Conservation (phyloP, 2,797 vertebrate genomes). For the Crocodylus rhombifer region DNA sequence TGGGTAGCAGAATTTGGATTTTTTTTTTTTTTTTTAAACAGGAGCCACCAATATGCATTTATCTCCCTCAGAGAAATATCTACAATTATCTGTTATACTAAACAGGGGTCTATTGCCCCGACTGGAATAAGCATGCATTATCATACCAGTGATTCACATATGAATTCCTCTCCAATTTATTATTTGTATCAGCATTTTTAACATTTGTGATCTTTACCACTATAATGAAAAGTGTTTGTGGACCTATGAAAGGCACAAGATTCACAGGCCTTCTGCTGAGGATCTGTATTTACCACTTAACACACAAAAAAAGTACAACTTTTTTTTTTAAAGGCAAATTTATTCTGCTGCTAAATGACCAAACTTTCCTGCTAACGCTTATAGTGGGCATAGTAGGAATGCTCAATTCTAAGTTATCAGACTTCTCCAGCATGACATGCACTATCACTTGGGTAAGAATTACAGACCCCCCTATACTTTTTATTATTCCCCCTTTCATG, state of each 20-base stretch:
- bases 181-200: not conserved
- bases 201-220: not conserved
- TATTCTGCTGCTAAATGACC: no score
- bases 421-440: accelerated
- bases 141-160: not conserved
- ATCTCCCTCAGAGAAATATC: not conserved
- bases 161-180: not conserved
- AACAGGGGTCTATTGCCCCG: not conserved
- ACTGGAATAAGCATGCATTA: not conserved
- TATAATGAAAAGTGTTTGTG: not conserved
- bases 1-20: not conserved
- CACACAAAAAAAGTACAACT: not conserved
- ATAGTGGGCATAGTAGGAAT: accelerated
- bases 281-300: not conserved
- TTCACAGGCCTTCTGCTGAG: not conserved
- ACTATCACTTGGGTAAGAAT: not conserved
- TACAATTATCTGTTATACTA: not conserved
- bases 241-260: not conserved
- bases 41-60: not conserved
- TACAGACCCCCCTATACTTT: not conserved
- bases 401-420: not conserved
- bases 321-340: no score
- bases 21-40: accelerated
- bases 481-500: not conserved
- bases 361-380: no score